Evolutionary conservation across 2,113 vertebrate genomes (phyloP).

Genomic region (Vulpes ferrilata): DNA sequence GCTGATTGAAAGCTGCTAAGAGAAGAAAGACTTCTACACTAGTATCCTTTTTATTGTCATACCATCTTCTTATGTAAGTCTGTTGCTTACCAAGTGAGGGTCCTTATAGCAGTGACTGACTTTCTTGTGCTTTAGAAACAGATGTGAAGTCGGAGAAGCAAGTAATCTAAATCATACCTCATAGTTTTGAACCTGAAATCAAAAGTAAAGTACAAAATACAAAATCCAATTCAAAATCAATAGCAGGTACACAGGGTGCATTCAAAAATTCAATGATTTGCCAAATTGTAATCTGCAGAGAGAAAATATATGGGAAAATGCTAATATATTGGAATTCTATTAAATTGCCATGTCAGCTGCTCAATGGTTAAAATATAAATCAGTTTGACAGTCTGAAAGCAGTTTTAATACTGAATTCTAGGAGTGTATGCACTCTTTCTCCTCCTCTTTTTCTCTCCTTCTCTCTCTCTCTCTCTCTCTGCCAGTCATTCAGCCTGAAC

Average conservation of each 20-base stretch:
- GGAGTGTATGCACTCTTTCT: neutral
- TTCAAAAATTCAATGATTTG: neutral
- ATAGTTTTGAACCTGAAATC: neutral
- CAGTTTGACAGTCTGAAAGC: conserved; percentile 47
- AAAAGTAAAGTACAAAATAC: conserved; percentile 31
- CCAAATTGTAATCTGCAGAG: conserved; percentile 25
- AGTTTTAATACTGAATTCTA: conserved; percentile 67
- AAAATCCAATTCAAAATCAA: neutral
- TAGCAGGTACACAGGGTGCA: neutral
- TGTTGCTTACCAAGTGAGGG: neutral
- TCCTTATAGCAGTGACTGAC: neutral
- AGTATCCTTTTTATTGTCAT: neutral
- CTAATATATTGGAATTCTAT: neutral
- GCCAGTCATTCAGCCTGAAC: conserved; percentile 4
- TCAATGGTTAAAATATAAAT: conserved; percentile 65
- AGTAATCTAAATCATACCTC: neutral
- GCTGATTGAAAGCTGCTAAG: neutral
- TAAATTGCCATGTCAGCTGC: neutral
- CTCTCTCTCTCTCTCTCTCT: neutral
- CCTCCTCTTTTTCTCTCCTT: too few relatives aligned
- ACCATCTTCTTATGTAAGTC: neutral
- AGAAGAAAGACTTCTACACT: neutral
- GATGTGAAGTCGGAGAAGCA: neutral
- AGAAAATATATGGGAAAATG: neutral
- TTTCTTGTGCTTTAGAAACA: conserved; percentile 18